These are phyloP conservation scores for Ectemnius continuus DNA, from an alignment of 2,888 invertebrate species.

Conservation along the genomic window DNA sequence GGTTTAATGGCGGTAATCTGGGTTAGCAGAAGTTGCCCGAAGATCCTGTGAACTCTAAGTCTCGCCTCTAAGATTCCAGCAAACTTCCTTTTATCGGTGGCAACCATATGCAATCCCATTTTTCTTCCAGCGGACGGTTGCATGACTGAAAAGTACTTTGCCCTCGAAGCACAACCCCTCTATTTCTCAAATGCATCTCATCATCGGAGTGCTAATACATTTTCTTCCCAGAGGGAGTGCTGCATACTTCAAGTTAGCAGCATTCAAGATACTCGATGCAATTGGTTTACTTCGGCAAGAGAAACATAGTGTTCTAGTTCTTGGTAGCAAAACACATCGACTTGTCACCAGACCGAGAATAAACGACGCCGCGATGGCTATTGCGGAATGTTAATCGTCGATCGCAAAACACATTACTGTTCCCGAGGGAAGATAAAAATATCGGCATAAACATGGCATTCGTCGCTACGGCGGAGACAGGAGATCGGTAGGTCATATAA, in stretches of 20 bases:
- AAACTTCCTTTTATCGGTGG: too few relatives aligned
- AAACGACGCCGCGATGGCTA: constrained; percentile 31
- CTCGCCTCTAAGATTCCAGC: too few relatives aligned
- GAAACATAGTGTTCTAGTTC: constrained; percentile 1
- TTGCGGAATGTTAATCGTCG: constrained; percentile 46
- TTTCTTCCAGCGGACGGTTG: too few relatives aligned
- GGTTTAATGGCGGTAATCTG: too few relatives aligned
- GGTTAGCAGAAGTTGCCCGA: too few relatives aligned
- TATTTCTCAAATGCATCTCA: constrained; percentile 1
- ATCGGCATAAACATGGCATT: constrained; percentile 40
- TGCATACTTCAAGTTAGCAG: too few relatives aligned
- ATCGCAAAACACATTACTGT: constrained; percentile 29
- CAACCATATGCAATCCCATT: too few relatives aligned
- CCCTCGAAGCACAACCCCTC: background rate
- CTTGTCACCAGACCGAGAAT: constrained; percentile 35
- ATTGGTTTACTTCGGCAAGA: constrained; percentile 24
- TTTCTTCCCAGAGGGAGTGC: background rate
- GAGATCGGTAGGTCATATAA: constrained; percentile 19
- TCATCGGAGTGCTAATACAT: constrained; percentile 2
- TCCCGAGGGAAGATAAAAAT: constrained; percentile 33
- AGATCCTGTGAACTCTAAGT: too few relatives aligned
- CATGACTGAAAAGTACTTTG: too few relatives aligned
- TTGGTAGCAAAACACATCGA: constrained; percentile 20
- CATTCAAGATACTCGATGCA: constrained; percentile 25
- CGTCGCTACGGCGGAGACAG: constrained; percentile 15